Evolutionary conservation across 2,113 vertebrate species (phyloP), one percentile per base, ranked within the genome.

Genomic region (Aleadryas rufinucha): DNA sequence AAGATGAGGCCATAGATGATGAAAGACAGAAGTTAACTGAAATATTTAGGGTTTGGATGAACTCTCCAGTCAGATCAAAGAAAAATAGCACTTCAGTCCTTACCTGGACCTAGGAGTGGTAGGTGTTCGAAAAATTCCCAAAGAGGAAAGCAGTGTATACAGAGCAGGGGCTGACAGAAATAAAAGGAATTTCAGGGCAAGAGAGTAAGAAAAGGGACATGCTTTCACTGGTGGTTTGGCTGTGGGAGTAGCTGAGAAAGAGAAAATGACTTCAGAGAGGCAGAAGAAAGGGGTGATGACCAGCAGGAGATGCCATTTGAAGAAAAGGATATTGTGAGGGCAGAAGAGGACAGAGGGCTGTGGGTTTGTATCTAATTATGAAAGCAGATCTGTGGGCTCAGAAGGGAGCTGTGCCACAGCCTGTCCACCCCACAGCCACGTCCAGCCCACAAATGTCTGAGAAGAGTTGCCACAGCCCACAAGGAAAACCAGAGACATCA

Each of bases 31-130:
- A 83, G 68, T 59, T 84, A 92, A 50, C 41, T 77, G 71, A 85
- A 95, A 84, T 95, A 94, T 92, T 94, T 83, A 80, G 50, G n/a
- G 28, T 65, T 80, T 80, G 4, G 18, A 65, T 53, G 75, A 93
- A 79, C 57, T 28, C 37, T 78, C 31, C 16, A 41, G 28, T 57
- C 57, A 81, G 33, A 79, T 3, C 0, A 2, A 31, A 59, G 18
- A 42, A 13, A 12, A 61, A 7, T 2, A 49, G 7, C 15, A 49
- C 4, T 89, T 81, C 42, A 6, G 23, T 84, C 14, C 16, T 49
- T 70, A 33, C 39, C 22, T 85, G 41, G 49, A 75, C 37, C 52
- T 2, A 50, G 35, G 16, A 87, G 13, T n/a, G 16, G 21, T 27
- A 70, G 4, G 47, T 45, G 21, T 30, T 15, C 56, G 22, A 68